Conservation (phyloP, 2,888 invertebrate genomes). For the Ariolimax columbianus region DNA sequence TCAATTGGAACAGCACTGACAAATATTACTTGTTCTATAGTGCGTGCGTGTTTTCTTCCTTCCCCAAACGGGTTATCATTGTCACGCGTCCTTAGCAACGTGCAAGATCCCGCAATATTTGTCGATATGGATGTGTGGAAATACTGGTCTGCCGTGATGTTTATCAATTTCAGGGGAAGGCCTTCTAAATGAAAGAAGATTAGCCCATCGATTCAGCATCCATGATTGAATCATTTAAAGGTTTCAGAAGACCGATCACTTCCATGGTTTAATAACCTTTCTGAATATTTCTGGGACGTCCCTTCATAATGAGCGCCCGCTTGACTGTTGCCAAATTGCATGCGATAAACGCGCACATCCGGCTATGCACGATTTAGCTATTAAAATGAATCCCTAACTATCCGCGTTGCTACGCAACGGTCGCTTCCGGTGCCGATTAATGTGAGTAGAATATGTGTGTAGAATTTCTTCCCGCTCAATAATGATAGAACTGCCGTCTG, state of each 20-base stretch:
- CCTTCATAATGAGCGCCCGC: constrained; percentile 19
- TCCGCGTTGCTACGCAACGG: constrained; percentile 39
- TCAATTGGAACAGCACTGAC: no score
- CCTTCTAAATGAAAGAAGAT: neutral
- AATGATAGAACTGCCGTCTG: neutral
- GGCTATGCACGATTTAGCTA: constrained; percentile 21
- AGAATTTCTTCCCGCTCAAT: constrained; percentile 19
- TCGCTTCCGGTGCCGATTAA: constrained; percentile 29
- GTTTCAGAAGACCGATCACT: neutral
- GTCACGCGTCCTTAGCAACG: neutral
- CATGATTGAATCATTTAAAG: neutral
- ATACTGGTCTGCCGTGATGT: neutral
- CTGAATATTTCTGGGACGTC: constrained; percentile 21
- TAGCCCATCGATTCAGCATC: neutral
- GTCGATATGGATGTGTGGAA: neutral
- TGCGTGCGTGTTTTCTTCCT: no score
- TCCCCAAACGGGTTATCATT: no score
- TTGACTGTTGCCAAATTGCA: constrained; percentile 37
- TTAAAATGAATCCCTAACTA: constrained; percentile 36
- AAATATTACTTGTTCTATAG: no score
- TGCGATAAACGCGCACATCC: constrained; percentile 31
- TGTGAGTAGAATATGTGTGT: constrained; percentile 20
- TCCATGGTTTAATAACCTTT: constrained; percentile 16
- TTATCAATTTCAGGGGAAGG: neutral
- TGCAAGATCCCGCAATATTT: neutral